Conservation (phyloP, 2,888 invertebrate species). For the Branchinecta sandiegonensis region DNA sequence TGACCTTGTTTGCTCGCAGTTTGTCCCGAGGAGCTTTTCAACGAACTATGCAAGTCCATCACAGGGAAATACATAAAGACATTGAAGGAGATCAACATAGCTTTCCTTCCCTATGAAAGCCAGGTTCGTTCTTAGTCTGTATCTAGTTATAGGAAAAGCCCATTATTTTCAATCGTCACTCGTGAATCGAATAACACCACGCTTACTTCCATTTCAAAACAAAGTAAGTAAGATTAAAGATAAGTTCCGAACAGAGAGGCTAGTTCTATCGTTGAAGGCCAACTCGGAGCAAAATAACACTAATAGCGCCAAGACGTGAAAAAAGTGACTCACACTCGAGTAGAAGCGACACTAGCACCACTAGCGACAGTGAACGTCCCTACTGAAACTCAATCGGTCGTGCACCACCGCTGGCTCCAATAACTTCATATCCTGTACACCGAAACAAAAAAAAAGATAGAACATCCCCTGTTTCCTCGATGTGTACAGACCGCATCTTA, state of each 20-base stretch:
- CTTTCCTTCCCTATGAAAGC: conserved; percentile 92
- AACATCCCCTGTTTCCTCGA: no score
- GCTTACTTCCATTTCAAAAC: neutral
- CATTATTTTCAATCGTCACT: no score
- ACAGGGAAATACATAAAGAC: conserved; percentile 92
- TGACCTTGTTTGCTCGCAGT: conserved; percentile 42
- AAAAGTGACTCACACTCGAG: no score
- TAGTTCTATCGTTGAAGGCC: neutral
- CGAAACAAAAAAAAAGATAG: no score
- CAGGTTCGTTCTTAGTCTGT: conserved; percentile 50
- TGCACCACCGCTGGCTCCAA: no score
- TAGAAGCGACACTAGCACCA: no score
- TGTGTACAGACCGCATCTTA: no score
- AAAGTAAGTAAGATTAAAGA: neutral
- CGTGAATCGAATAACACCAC: neutral
- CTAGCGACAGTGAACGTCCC: no score
- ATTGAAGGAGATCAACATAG: conserved; percentile 96
- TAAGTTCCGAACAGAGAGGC: neutral
- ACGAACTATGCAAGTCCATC: conserved; percentile 88
- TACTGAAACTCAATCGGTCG: no score
- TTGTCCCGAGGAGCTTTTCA: conserved; percentile 92
- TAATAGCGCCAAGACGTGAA: no score
- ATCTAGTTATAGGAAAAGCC: neutral
- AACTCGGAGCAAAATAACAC: no score
- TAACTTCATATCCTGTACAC: no score